Conservation (phyloP, 2,888 invertebrate species). For the Drosophila imparisetae region DNA sequence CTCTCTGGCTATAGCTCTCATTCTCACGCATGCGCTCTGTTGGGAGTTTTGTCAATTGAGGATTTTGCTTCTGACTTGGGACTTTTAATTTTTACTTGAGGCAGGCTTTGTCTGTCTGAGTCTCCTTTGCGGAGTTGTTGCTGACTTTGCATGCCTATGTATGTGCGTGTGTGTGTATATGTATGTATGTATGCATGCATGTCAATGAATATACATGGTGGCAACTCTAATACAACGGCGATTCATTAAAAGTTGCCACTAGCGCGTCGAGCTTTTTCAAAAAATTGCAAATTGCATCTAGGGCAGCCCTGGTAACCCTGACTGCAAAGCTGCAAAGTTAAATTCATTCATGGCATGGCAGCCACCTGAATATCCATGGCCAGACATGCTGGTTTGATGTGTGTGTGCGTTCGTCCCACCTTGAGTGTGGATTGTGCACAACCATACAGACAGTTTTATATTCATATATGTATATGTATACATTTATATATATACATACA, state of each 20-base stretch:
- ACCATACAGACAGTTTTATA: constrained; percentile 8
- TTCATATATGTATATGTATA: background rate
- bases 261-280: constrained; percentile 17
- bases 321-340: constrained; percentile 15
- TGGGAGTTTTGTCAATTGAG: constrained; percentile 49
- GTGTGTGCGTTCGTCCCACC: constrained; percentile 35
- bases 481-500: background rate
- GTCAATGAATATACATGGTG: constrained; percentile 24
- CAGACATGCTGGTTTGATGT: constrained; percentile 57
- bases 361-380: constrained; percentile 62
- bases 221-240: constrained; percentile 35
- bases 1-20: constrained; percentile 48
- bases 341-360: constrained; percentile 63
- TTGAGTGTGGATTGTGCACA: constrained; percentile 36
- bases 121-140: constrained; percentile 24
- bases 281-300: constrained; percentile 14
- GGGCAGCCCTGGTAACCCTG: constrained; percentile 14
- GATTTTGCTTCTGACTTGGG: constrained; percentile 39
- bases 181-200: constrained; percentile 16
- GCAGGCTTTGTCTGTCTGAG: constrained; percentile 52
- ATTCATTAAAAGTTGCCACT: constrained; percentile 33
- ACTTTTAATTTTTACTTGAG: constrained; percentile 69
- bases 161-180: constrained; percentile 11
- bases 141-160: constrained; percentile 7
- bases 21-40: constrained; percentile 64